phyloP scores from a whole-genome alignment of 2,113 vertebrate species.

The Motacilla alba region DNA sequence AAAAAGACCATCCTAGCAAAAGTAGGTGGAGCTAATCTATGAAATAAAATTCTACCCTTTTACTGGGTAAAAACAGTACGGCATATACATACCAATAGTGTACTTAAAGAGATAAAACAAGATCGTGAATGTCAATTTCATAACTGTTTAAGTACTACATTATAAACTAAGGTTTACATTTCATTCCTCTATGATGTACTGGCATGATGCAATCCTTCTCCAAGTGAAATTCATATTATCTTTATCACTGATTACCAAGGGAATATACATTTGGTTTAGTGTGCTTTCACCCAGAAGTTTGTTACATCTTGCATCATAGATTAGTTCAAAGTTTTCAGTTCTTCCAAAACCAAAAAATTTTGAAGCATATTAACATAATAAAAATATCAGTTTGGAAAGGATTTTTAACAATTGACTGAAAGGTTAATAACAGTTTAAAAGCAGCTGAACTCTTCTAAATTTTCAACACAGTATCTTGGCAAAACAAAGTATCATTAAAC shows the following conservation, averaged over 20 bases:
- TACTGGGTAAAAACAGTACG: background rate
- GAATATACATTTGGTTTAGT: background rate
- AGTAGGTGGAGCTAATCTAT: background rate
- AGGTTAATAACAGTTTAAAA: slow-evolving; percentile 32
- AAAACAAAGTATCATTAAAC: slow-evolving; percentile 55
- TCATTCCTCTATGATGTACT: background rate
- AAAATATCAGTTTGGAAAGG: background rate
- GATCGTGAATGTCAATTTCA: background rate
- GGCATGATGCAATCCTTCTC: background rate
- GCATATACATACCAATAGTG: background rate
- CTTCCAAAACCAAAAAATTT: background rate
- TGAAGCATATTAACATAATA: background rate
- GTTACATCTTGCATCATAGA: background rate
- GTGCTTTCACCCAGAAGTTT: background rate
- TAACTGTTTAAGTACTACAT: background rate
- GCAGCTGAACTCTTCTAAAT: slow-evolving; percentile 5
- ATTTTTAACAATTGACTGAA: background rate
- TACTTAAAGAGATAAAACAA: background rate
- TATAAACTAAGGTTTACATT: background rate
- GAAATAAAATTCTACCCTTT: background rate
- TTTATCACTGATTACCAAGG: background rate
- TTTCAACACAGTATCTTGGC: slow-evolving; percentile 6
- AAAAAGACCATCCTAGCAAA: background rate
- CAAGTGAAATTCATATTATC: background rate
- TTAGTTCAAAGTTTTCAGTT: background rate